Conservation (phyloP, 2,797 vertebrate species). For the Hydrophis major region DNA sequence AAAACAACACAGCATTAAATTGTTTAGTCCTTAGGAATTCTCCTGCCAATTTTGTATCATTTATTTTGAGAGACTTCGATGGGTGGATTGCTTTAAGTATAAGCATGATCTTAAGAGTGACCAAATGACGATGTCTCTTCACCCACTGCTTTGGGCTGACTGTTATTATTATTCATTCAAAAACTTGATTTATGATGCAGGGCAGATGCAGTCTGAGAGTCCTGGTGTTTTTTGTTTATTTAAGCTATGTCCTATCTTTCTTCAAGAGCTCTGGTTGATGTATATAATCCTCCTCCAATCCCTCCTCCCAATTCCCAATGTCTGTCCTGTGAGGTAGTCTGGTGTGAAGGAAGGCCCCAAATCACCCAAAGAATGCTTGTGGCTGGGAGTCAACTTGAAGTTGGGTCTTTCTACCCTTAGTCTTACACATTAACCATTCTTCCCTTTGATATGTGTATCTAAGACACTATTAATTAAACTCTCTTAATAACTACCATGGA, state of each 20-base stretch:
- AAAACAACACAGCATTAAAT: conserved; percentile 45
- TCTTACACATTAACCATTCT: not conserved
- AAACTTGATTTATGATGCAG: conserved; percentile 51
- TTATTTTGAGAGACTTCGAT: conserved; percentile 52
- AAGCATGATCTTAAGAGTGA: conserved; percentile 53
- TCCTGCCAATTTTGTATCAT: conserved; percentile 59
- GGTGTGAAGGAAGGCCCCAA: not conserved
- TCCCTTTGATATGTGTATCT: not conserved
- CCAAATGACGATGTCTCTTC: conserved; percentile 44
- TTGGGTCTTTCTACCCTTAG: not conserved
- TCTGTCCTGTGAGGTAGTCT: not conserved
- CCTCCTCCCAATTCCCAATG: not conserved
- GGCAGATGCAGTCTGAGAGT: conserved; percentile 39
- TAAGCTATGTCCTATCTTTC: not conserved
- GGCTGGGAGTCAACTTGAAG: not conserved
- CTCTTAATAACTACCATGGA: not conserved
- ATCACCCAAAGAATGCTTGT: not conserved
- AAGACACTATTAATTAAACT: not conserved
- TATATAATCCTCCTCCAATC: not conserved
- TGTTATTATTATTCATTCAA: conserved; percentile 50
- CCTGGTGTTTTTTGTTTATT: not conserved
- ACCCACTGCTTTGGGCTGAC: conserved; percentile 35
- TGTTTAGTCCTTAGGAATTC: conserved; percentile 51
- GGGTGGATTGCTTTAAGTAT: conserved; percentile 8
- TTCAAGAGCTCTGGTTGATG: not conserved